phyloP scores from a whole-genome alignment of 2,888 invertebrate genomes.

The Pheosia tremula region DNA sequence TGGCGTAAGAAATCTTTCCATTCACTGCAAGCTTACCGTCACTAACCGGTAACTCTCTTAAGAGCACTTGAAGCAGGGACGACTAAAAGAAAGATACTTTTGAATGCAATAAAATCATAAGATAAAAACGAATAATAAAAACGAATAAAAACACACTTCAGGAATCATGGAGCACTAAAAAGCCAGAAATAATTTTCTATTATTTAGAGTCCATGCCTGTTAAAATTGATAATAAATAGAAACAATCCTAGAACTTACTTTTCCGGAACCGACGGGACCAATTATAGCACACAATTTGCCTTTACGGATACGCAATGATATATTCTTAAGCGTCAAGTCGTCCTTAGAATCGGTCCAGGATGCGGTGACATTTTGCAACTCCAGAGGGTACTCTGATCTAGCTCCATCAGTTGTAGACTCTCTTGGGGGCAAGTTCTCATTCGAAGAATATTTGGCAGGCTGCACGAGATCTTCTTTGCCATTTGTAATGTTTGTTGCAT shows the following conservation, averaged over 20 bases:
- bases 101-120: background rate
- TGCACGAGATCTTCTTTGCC: slow-evolving; percentile 36
- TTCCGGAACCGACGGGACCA: slow-evolving; percentile 95
- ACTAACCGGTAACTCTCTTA: slow-evolving; percentile 87
- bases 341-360: slow-evolving; percentile 66
- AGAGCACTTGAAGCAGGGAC: slow-evolving; percentile 86
- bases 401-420: slow-evolving; percentile 13
- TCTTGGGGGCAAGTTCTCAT: slow-evolving; percentile 26
- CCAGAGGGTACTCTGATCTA: slow-evolving; percentile 54
- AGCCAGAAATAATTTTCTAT: too few relatives aligned
- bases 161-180: too few relatives aligned
- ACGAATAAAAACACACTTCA: too few relatives aligned
- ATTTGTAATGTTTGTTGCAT: slow-evolving; percentile 35
- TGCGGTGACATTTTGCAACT: slow-evolving; percentile 61
- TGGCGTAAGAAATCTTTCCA: slow-evolving; percentile 89
- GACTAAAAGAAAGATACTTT: slow-evolving; percentile 63
- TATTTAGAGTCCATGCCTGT: too few relatives aligned
- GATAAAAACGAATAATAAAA: too few relatives aligned
- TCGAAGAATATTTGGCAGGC: slow-evolving; percentile 48
- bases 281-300: slow-evolving; percentile 91
- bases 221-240: too few relatives aligned
- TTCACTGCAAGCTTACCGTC: slow-evolving; percentile 85
- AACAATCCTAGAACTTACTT: slow-evolving; percentile 53
- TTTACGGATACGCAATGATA: slow-evolving; percentile 83
- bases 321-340: slow-evolving; percentile 79